Evolutionary conservation across 2,888 invertebrate genomes (phyloP), one percentile per base, ranked within the genome.

Genomic region (Phortica okadai): DNA sequence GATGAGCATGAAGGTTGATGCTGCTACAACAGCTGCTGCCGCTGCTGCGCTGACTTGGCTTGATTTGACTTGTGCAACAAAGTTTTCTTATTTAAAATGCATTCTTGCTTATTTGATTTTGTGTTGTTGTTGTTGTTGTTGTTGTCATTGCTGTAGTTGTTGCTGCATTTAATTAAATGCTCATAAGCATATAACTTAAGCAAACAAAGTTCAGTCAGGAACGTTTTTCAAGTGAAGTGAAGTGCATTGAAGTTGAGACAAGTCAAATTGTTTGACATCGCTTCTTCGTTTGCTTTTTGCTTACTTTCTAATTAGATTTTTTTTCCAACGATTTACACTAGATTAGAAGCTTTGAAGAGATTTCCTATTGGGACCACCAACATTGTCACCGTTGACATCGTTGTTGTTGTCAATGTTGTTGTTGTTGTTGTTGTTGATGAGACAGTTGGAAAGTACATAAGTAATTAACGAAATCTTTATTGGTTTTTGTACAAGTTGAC

Each of bases 151-250:
- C 80, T 75, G 79, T 41, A 69, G 77, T 85, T 87, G 86, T 86
- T 85, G 86, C 86, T 85, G 85, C 85, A 88, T 86, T 86, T 86
- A 88, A 88, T 86, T 88, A 88, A 88, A 86, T 83, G 84, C 88
- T 86, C 86, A 86, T 86, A 88, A 88, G 86, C 86, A 88, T 86
- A 83, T 83, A 80, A 87, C 82, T 78, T 74, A 74, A 72, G 76
- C 77, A 84, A 86, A 81, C 80, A 82, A 75, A 85, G 86, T 82
- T 62, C 62, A 62, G 10, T 62, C 59, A 59, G 21, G 25, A 50
- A 14, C 14, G 10, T 50, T 50, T 50, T 33, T 33, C 77, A 84
- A 86, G 80, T 79, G 81, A 75, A 85, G 10, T 62, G 16, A 62
- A 21, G 16, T 11, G 50, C 14, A 8, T 50, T 50, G 8, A 33